Evolutionary conservation across 2,797 vertebrate genomes (phyloP).

Genomic region (Pempheris klunzingeri): DNA sequence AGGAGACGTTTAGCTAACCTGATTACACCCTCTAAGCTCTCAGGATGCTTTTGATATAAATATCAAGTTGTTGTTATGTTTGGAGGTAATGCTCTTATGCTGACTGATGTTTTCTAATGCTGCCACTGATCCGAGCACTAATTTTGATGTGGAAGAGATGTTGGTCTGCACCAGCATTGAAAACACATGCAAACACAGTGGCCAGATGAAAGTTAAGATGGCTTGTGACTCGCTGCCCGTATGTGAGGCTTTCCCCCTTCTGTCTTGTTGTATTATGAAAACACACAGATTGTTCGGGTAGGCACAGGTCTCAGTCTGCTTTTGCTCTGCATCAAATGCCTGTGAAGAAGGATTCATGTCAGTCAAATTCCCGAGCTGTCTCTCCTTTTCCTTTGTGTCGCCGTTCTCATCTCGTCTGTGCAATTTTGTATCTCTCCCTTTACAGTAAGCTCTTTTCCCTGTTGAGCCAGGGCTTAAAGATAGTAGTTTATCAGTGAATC

Average conservation of each 20-base stretch:
- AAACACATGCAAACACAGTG: conserved; percentile 25
- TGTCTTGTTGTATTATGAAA: background rate
- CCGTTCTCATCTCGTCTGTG: background rate
- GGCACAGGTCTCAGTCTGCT: background rate
- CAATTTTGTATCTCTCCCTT: background rate
- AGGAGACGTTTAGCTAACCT: conserved; percentile 67
- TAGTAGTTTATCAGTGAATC: background rate
- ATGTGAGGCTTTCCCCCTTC: background rate
- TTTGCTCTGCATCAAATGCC: background rate
- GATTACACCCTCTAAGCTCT: conserved; percentile 67
- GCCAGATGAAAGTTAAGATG: background rate
- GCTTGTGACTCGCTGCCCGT: background rate
- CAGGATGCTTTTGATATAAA: conserved; percentile 69
- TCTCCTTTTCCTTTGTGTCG: conserved; percentile 9
- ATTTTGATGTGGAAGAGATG: background rate
- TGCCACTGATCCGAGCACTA: background rate
- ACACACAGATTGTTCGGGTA: background rate
- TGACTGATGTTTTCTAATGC: conserved; percentile 30
- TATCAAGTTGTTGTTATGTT: conserved; percentile 66
- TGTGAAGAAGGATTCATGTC: background rate
- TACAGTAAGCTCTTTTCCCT: background rate
- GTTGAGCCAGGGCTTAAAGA: background rate
- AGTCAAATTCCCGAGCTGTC: background rate
- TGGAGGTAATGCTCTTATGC: conserved; percentile 39
- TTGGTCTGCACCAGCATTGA: background rate